Evolutionary conservation across 1,140 invertebrate genomes (phyloP), one percentile per base, ranked within the genome.

Genomic region (Marisa cornuarietis): DNA sequence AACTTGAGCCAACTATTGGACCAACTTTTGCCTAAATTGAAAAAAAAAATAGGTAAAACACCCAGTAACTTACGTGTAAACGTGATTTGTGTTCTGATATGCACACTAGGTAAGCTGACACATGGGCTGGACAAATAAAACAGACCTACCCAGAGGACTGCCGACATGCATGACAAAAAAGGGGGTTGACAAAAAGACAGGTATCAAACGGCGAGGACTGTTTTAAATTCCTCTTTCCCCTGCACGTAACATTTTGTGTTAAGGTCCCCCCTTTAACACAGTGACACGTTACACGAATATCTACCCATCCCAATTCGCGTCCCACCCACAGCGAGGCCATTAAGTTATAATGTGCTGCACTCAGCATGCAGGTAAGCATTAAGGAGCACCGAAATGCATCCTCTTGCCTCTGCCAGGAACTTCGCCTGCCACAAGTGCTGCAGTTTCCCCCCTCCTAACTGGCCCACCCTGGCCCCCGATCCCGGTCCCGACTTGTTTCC

Each of bases 381-480:
- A 49, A 42, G 22, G 26, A 20, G 69, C 22, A 49, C 6, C 22
- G 1, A 20, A 71, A 42, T 16, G 26, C 58, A 49, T 76, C 51
- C 74, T 76, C 58, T 61, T 65, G 74, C 74, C 74, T 13, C 58
- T 65, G 26, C 74, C 61, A 49, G 74, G 31, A 61, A 74, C 75
- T 74, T 77, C 74, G 65, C 76, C 79, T 73, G 76, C 80, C 76
- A 76, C 79, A 80, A 75, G 75, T 79, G 82, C 82, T 76, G 82
- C 84, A 86, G 83, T 81, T 83, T 81, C 82, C 85, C 82, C 76
- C 76, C 83, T 82, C 79, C 79, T 79, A 81, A 79, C 80, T 84
- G 84, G 85, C 85, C 85, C 84, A 84, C 84, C 85, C 83, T 76
- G 77, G 83, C 85, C 85, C 79, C 72, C 52, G 81, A 79, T 80